These are phyloP conservation scores for Megathymus violae DNA, from an alignment of 1,140 invertebrate genomes.

Conservation along the genomic window DNA sequence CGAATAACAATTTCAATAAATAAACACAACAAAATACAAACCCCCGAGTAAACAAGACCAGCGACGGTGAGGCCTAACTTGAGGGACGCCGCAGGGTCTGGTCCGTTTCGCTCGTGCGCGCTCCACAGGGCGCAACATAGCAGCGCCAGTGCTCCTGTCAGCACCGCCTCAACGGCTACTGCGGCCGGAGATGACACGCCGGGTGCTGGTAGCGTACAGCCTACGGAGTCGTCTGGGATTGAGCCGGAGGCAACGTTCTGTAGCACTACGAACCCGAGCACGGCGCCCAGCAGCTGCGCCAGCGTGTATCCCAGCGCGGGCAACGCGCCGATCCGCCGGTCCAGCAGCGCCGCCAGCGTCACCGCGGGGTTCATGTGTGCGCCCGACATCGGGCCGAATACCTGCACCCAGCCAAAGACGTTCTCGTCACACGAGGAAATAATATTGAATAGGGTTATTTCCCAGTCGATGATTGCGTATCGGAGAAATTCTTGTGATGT, in stretches of 20 bases:
- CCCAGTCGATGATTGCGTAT: too few species aligned
- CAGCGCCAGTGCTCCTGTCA: slow-evolving; percentile 62
- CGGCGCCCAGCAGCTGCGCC: slow-evolving; percentile 44
- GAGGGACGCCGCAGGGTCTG: slow-evolving; percentile 58
- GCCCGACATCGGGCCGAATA: slow-evolving; percentile 64
- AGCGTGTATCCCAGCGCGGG: slow-evolving; percentile 37
- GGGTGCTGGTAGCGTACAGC: slow-evolving; percentile 42
- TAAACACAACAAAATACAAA: too few species aligned
- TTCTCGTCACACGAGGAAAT: too few species aligned
- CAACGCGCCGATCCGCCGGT: slow-evolving; percentile 40
- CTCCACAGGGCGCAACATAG: slow-evolving; percentile 55
- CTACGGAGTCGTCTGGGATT: slow-evolving; percentile 16
- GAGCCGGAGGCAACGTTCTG: slow-evolving; percentile 44
- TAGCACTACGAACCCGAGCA: slow-evolving; percentile 44
- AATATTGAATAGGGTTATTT: too few species aligned
- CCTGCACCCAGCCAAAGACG: slow-evolving; percentile 40
- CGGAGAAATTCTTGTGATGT: too few species aligned
- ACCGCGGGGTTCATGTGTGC: slow-evolving; percentile 77
- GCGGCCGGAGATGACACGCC: slow-evolving; percentile 41
- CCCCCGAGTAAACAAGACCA: slow-evolving; percentile 66
- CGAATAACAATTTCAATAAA: too few species aligned
- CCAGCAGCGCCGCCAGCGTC: slow-evolving; percentile 59
- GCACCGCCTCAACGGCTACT: slow-evolving; percentile 52
- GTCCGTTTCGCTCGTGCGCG: slow-evolving; percentile 46
- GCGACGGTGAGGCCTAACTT: slow-evolving; percentile 67